A percentile compares a stretch with the other conserved stretches of the same genome.
Conservation (phyloP, 2,888 invertebrate genomes). For the Panorpa germanica region DNA sequence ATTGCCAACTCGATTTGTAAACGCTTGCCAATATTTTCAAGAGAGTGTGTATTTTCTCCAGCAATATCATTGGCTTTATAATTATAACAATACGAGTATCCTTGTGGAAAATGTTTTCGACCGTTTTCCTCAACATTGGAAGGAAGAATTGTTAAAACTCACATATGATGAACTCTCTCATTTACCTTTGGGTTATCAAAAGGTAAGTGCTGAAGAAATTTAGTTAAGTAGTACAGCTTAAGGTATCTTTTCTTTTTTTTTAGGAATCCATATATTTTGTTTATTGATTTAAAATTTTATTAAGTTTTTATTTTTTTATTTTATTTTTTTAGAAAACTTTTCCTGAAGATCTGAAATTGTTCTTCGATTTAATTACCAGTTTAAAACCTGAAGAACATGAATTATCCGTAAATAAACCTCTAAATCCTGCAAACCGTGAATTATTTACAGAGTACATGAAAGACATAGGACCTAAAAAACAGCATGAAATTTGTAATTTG, state of each 20-base stretch:
- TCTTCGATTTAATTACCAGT: slow-evolving; percentile 19
- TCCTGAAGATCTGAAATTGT: slow-evolving; percentile 23
- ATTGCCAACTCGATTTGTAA: slow-evolving; percentile 17
- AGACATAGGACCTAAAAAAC: slow-evolving; percentile 40
- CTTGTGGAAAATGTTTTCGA: slow-evolving; percentile 32
- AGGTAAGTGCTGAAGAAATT: slow-evolving; percentile 15
- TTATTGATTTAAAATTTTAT: slow-evolving; percentile 5
- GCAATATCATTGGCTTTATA: slow-evolving; percentile 40
- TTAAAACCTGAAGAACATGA: slow-evolving; percentile 9
- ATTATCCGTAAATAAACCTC: slow-evolving; percentile 8
- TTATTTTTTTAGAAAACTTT: slow-evolving; percentile 19
- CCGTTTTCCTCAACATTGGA: slow-evolving; percentile 32
- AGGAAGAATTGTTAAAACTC: slow-evolving; percentile 23
- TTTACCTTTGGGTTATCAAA: slow-evolving; percentile 21
- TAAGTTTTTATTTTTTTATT: slow-evolving; percentile 10
- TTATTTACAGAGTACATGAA: slow-evolving; percentile 16
- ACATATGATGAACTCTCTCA: slow-evolving; percentile 26
- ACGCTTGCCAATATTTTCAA: slow-evolving; percentile 40
- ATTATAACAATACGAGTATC: slow-evolving; percentile 42
- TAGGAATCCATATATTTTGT: slow-evolving; percentile 2
- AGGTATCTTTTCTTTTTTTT: slow-evolving; percentile 5
- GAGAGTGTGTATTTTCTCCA: slow-evolving; percentile 34
- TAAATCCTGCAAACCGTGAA: too few species aligned
- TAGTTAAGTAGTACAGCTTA: background rate
- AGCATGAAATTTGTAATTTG: slow-evolving; percentile 46